A percentile compares a stretch with the other conserved stretches of the same genome.
Evolutionary conservation across 2,797 vertebrate genomes (phyloP).

Genomic region (Poeciliopsis gracilis): DNA sequence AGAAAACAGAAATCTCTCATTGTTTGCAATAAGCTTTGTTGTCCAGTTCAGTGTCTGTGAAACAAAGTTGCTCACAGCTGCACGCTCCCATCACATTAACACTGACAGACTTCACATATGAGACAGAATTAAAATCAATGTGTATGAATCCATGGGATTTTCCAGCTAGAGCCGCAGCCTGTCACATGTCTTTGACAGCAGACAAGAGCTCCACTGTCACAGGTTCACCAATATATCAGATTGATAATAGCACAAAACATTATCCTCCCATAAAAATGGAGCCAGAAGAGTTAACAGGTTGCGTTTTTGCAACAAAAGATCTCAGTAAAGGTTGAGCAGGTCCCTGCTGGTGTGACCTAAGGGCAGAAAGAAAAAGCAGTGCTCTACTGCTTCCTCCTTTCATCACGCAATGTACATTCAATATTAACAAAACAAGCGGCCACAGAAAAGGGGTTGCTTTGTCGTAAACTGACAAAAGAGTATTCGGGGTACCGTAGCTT

Average conservation of each 20-base stretch:
- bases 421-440: constrained; percentile 44
- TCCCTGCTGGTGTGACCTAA: constrained; percentile 49
- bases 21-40: constrained; percentile 8
- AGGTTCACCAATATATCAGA: constrained; percentile 24
- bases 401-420: constrained; percentile 47
- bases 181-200: constrained; percentile 46
- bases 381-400: constrained; percentile 34
- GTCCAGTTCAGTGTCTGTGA: constrained; percentile 20
- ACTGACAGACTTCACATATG: constrained; percentile 52
- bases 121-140: constrained; percentile 54
- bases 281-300: constrained; percentile 2
- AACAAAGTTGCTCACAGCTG: constrained; percentile 22
- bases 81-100: constrained; percentile 22
- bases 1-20: constrained; percentile 1
- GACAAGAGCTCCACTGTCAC: constrained; percentile 18
- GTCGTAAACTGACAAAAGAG: constrained; percentile 54
- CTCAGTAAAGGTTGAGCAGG: constrained; percentile 42
- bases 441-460: constrained; percentile 28
- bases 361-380: constrained; percentile 31
- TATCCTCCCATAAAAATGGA: constrained; percentile 5
- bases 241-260: constrained; percentile 19
- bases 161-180: constrained; percentile 57
- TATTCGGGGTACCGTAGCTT: constrained; percentile 25
- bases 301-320: constrained; percentile 23
- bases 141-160: constrained; percentile 71